Base-by-base conservation (phyloP, 2,113 vertebrate genomes). In the Bothrops jararaca region DNA sequence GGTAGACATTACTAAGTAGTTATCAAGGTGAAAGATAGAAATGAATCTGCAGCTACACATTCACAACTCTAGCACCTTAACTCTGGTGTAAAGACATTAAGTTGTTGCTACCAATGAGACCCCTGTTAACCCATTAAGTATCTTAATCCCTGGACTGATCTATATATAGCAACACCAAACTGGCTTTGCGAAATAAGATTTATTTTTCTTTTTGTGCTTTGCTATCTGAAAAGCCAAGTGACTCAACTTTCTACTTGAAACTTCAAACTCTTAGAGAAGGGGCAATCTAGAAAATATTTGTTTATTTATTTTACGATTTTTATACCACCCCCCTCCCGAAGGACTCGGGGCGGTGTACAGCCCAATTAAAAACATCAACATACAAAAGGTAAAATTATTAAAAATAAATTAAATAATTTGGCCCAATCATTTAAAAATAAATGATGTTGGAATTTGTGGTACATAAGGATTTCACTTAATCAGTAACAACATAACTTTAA, bases 101-200 rank as follows among this genome's bases (percentile, higher is more conserved):
- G 20, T 10, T n/a, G 52, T n/a, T 88, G 15, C 50, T n/a, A 54
- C 29, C 24, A 54, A 7, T 45, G 26, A 88, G 52, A n/a, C 26
- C 22, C 15, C 54, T 53, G 18, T 18, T 88, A 54, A 9, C 13
- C 86, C 52, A 52, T n/a, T 52, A 88, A 56, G n/a, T 53, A 54
- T 11, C 52, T 54, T 56, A 6, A 29, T 20, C 5, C 6, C 52
- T 57, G 48, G 23, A 39, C 24, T 57, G 22, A 24, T 29, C 15
- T 45, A 52, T 26, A 80, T 96, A 95, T 57, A 95, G 95, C 96
- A 95, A 91, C 85, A 95, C 93, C 94, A 93, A 88, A 94, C 52
- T 94, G 93, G 95, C 88, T 96, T 92, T 54, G 93, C 94, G 95
- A 94, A 95, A 90, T 24, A 64, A 52, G 60, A 26, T n/a, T 23